Base-by-base conservation (phyloP, 2,888 invertebrate genomes). In the Lasioglossum oenotherae region DNA sequence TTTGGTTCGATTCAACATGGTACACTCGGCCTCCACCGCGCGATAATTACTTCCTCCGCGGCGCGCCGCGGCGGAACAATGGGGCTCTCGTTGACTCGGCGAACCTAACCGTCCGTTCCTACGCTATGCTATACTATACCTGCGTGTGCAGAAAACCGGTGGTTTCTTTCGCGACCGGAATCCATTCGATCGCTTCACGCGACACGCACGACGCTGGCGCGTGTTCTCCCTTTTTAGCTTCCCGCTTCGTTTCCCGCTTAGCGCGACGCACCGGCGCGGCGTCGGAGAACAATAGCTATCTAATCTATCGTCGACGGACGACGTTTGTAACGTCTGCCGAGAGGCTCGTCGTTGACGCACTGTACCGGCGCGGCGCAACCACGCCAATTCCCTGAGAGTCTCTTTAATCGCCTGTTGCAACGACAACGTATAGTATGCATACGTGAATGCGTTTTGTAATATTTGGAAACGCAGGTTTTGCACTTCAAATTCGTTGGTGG, bases 11-110 rank as follows among this genome's bases (percentile, higher is more conserved):
- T 64, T 64, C 60, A 64, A 53, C 60, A 31, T 16, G 27, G 27
- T 27, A 64, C 60, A 31, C 35, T 49, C 53, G 44, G 60, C 44
- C 72, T 76, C 27, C 75, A 3, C 23, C 53, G 23, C 69, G 31
- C 71, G 78, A 76, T 81, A 85, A 74, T 81, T 80, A 41, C 82
- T 76, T 79, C 78, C 71, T 27, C 41, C 78, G 71, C 38, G 27
- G 75, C 46, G 46, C 14, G 44, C 0, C 35, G n/a, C 4, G 46
- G 4, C 35, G n/a, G 53, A 81, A 88, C 87, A 85, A 88, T 87
- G 75, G 76, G 73, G 53, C 81, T 77, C 72, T 53, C 64, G 76
- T 79, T 12, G 49, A n/a, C 71, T 12, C 23, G 64, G 27, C 57
- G n/a, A 19, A 46, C 77, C 46, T 78, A 84, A 69, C 74, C 84